Base-by-base conservation (phyloP, 2,888 invertebrate species). In the Tineola bisselliella region DNA sequence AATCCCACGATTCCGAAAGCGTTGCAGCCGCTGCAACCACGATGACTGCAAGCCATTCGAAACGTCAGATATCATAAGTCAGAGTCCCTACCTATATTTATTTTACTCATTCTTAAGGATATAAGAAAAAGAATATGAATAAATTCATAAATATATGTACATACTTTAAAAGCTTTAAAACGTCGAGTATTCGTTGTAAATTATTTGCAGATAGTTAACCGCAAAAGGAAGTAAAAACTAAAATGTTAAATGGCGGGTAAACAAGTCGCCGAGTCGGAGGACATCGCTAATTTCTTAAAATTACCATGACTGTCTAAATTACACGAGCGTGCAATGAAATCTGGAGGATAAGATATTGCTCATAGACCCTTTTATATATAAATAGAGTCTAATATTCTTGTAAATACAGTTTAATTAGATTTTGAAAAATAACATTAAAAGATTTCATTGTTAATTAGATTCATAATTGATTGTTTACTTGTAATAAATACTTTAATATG, bases 221-320 rank as follows among this genome's bases (percentile, higher is more conserved):
- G 12, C 56, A 56, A 56, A 56, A 19, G 18, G 19, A 19, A 56
- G 25, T 38, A 38, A 38, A 38, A 38, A 52, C 52, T 56, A 56
- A 10, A 19, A 10, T 56, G 56, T 19, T 56, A 56, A 56, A 56
- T 56, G 56, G 56, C 25, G 56, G 15, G 56, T 56, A 56, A 56
- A 25, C 18, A 56, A 56, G 25, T 56, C 25, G 56, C 56, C 11
- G 17, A 38, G 11, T 38, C 38, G 56, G 56, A 56, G 30, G 56
- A 25, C 56, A 56, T 56, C 56, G 56, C 56, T 56, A 56, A 56
- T 56, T 56, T 56, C 56, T 19, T 30, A 18, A 25, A 56, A 56
- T 56, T 56, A 19, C 10, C 56, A 56, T 56, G 56, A 56, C 56
- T 19, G 56, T 13, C 25, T 17, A 10, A 8, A 56, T 8, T 19